These are phyloP conservation scores for Lepidostoma basale DNA, from an alignment of 1,140 invertebrate species.

Conservation along the genomic window DNA sequence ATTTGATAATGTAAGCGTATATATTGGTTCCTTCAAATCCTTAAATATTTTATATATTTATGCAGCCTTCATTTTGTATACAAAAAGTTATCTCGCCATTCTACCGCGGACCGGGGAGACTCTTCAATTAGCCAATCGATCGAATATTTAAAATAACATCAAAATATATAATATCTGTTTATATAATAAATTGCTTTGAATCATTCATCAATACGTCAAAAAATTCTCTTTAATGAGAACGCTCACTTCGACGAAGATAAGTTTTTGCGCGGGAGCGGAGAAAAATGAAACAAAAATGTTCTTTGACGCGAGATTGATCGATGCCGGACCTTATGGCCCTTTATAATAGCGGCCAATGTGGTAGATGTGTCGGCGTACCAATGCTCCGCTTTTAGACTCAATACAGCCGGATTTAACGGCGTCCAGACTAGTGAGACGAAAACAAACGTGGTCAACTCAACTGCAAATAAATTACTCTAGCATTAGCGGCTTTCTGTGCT, in stretches of 20 bases:
- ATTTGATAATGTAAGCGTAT: constrained; percentile 21
- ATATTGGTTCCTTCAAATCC: constrained; percentile 30
- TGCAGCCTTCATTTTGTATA: constrained; percentile 35
- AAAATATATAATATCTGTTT: no score
- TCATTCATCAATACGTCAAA: background rate
- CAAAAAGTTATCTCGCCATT: background rate
- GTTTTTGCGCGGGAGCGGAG: background rate
- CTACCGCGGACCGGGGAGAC: no score
- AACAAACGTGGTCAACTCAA: background rate
- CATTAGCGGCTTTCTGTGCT: background rate
- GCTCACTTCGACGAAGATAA: background rate
- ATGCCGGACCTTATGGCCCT: constrained; percentile 5
- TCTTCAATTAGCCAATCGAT: no score
- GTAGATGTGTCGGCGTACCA: background rate
- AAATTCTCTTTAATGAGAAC: background rate
- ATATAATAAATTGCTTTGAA: background rate
- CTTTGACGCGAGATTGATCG: constrained; percentile 13
- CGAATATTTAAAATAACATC: no score
- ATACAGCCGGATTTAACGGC: no score
- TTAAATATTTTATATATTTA: constrained; percentile 21
- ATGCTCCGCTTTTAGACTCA: background rate
- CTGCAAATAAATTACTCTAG: constrained; percentile 28
- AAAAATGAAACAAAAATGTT: constrained; percentile 9
- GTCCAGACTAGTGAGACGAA: no score
- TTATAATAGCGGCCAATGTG: background rate